Base-by-base conservation (phyloP, 2,888 invertebrate genomes). In the Slavum lentiscoides region DNA sequence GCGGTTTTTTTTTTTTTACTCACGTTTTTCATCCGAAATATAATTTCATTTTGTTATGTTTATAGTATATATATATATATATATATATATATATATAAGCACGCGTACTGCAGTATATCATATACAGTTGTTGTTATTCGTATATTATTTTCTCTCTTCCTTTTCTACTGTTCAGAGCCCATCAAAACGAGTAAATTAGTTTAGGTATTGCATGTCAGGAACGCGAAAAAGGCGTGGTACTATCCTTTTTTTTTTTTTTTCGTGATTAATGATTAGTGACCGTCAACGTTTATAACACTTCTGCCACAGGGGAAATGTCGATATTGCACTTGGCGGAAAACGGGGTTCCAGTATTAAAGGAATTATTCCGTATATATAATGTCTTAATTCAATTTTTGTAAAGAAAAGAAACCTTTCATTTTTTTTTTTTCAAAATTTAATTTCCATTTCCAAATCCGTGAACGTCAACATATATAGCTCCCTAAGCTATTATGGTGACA, bases 241-340 rank as follows among this genome's bases (percentile, higher is more conserved):
- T 17, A 39, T 61, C 43, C 13, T 5, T 43, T 43, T 43, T 43
- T 43, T 43, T 43, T 43, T 64, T 62, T 64, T 74, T 75, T 74
- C 17, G 55, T 75, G 74, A 75, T 75, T 75, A 75, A 75, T 75
- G 74, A 75, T 66, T 58, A 53, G 37, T 55, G 64, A 58, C 55
- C 55, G 66, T 67, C 39, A 23, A 43, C 58, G 58, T 75, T 75
- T 75, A 66, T 55, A 66, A 66, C 37, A 73, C 73, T 74, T 64
- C 17, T 8, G n/a, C 17, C 74, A 39, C 55, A 11, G 19, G 66
- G 66, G 64, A 73, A 62, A 49, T 49, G 59, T 49, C 73, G 49
- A 73, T 61, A 61, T 73, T 30, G 49, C 73, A 43, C 19, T 62
- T 73, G 19, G 43, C 23, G 21, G 43, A 55, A 1, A 62, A 70